Evolutionary conservation across 2,113 vertebrate genomes (phyloP), one percentile per base, ranked within the genome.

Genomic region (Australoheros scitulus): DNA sequence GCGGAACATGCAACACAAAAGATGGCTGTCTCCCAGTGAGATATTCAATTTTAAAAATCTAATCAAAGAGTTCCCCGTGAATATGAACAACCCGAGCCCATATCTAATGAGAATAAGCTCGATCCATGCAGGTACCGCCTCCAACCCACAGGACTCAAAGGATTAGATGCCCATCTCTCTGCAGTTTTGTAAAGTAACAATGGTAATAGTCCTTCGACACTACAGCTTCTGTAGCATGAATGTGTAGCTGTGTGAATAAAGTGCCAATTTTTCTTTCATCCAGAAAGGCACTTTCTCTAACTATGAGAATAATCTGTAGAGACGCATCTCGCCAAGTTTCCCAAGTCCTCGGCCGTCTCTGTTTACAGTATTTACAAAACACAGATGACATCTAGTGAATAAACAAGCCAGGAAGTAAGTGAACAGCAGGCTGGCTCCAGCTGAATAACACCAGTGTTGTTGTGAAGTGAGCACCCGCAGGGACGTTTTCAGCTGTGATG

Each of bases 401-500:
- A 32, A 55, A 72, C 1, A 26, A 72, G 68, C 26, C 47, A n/a
- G 17, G 68, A 18, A 11, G 47, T 0, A 14, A 34, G 55, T 17
- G 17, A 2, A 26, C 61, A 61, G 58, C 79, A 26, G 68, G 63
- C 34, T 72, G 14, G 0, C 68, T 55, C 68, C 18, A 32, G 20
- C 36, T 81, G 77, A 57, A 74, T 20, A 22, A 61, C 64, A 47
- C 75, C 13, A 77, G 32, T 20, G 24, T 57, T 20, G 17, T 32
- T 64, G 22, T 70, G 34, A 38, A 74, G 65, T 55, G 18, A 64
- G 41, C 3, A 20, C n/a, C 57, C 76, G 15, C 63, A 22, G 59
- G 59, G 38, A 74, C 68, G 76, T 82, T 86, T 81, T 29, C 15
- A 76, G 79, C n/a, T 43, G 11, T 50, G 68, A 11, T 47, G 52